These are phyloP conservation scores for Nettapus auritus DNA, from an alignment of 2,113 vertebrate genomes.

Conservation along the genomic window DNA sequence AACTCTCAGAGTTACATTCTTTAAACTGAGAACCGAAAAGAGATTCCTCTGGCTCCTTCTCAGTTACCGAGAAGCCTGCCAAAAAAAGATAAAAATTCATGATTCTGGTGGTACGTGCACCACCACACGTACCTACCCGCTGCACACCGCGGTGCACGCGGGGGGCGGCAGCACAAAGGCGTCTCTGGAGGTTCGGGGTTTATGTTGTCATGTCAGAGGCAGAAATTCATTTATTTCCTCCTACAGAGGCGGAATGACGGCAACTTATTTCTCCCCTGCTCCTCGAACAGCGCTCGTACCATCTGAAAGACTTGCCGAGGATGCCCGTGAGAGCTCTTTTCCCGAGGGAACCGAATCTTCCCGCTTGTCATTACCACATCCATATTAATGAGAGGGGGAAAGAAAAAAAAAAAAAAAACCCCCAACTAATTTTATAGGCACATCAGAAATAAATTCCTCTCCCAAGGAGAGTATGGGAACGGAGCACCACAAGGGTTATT, in stretches of 20 bases:
- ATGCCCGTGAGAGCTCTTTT: background rate
- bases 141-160: rapidly evolving
- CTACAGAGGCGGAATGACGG: background rate
- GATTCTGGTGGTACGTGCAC: background rate
- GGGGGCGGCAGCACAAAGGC: background rate
- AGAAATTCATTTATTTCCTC: background rate
- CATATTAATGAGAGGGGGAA: background rate
- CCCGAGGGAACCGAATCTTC: background rate
- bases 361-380: background rate
- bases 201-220: background rate
- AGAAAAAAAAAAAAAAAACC: background rate
- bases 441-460: background rate
- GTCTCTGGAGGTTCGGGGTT: background rate
- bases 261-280: background rate
- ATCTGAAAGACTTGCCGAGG: background rate
- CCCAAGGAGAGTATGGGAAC: background rate
- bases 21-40: background rate
- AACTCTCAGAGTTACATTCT: background rate
- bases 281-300: background rate
- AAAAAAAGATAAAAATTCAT: background rate
- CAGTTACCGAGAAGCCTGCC: background rate
- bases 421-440: background rate
- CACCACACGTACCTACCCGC: rapidly evolving
- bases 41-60: background rate
- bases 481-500: background rate